phyloP scores from a whole-genome alignment of 2,797 vertebrate species.

The Acomys russatus region DNA sequence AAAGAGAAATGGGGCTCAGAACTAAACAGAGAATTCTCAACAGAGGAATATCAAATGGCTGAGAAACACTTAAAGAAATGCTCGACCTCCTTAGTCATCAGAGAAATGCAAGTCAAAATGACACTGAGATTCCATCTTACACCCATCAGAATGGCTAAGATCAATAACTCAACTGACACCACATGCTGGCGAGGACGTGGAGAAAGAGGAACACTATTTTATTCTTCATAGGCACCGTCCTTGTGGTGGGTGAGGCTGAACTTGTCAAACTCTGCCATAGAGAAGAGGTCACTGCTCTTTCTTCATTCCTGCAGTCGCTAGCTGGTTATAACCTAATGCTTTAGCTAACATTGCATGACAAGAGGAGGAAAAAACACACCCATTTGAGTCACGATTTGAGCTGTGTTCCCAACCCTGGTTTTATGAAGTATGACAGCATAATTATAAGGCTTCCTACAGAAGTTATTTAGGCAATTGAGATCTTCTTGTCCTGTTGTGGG shows the following conservation, averaged over 20 bases:
- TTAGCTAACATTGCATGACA: background rate
- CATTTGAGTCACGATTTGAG: constrained; percentile 35
- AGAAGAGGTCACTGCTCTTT: constrained; percentile 7
- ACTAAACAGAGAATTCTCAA: no score
- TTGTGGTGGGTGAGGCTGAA: background rate
- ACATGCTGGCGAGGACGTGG: no score
- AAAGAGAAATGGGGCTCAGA: no score
- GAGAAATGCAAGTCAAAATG: no score
- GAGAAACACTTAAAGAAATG: no score
- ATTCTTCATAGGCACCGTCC: background rate
- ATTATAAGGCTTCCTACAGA: constrained; percentile 70
- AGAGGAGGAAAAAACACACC: background rate
- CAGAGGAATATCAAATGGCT: no score
- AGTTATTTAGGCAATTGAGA: constrained; percentile 62
- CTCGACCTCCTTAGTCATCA: no score
- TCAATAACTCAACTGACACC: no score
- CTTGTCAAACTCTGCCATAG: constrained; percentile 36
- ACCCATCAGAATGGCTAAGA: no score
- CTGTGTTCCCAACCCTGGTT: constrained; percentile 54
- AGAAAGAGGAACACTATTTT: no score
- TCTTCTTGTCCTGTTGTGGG: constrained; percentile 38
- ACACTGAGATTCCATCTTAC: no score
- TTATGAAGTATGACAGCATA: constrained; percentile 69
- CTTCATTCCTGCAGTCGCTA: background rate
- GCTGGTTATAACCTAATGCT: background rate